phyloP scores from a whole-genome alignment of 2,797 vertebrate genomes.

The Ataeniobius toweri region DNA sequence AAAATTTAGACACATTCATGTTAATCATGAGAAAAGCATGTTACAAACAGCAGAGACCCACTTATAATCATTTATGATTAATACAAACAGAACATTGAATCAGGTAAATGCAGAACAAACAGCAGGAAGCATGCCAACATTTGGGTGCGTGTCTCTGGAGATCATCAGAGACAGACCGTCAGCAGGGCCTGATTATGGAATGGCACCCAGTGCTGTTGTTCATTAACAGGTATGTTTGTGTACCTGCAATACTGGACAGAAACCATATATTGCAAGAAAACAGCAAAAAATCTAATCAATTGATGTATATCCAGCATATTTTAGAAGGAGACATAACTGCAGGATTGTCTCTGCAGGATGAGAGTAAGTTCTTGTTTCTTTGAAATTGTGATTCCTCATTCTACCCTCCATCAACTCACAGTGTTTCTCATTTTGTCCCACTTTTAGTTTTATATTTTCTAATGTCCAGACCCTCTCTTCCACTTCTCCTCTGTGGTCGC shows the following conservation, averaged over 20 bases:
- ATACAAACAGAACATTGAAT: slow-evolving; percentile 25
- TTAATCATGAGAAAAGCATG: slow-evolving; percentile 7
- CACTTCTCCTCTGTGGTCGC: slow-evolving; percentile 27
- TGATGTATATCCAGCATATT: slow-evolving; percentile 15
- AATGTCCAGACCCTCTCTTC: slow-evolving; percentile 27
- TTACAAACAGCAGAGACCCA: background rate
- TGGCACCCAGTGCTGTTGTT: slow-evolving; percentile 62
- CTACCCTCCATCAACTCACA: slow-evolving; percentile 17
- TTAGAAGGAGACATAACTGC: slow-evolving; percentile 26
- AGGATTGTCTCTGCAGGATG: slow-evolving; percentile 12
- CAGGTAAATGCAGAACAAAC: slow-evolving; percentile 33
- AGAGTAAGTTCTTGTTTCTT: slow-evolving; percentile 17
- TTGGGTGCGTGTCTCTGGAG: slow-evolving; percentile 52
- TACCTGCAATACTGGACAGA: slow-evolving; percentile 40
- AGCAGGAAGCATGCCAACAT: slow-evolving; percentile 40
- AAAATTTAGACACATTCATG: slow-evolving; percentile 4
- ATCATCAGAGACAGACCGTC: slow-evolving; percentile 66
- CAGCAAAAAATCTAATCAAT: slow-evolving; percentile 19
- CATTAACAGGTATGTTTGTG: slow-evolving; percentile 53
- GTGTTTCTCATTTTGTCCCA: slow-evolving; percentile 44
- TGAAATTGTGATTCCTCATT: slow-evolving; percentile 26
- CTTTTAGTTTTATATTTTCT: slow-evolving; percentile 30
- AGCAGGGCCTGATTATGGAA: slow-evolving; percentile 63
- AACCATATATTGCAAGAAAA: slow-evolving; percentile 43
- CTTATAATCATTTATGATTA: slow-evolving; percentile 12